phyloP scores from a whole-genome alignment of 2,113 vertebrate genomes.

The Semnornis frantzii region DNA sequence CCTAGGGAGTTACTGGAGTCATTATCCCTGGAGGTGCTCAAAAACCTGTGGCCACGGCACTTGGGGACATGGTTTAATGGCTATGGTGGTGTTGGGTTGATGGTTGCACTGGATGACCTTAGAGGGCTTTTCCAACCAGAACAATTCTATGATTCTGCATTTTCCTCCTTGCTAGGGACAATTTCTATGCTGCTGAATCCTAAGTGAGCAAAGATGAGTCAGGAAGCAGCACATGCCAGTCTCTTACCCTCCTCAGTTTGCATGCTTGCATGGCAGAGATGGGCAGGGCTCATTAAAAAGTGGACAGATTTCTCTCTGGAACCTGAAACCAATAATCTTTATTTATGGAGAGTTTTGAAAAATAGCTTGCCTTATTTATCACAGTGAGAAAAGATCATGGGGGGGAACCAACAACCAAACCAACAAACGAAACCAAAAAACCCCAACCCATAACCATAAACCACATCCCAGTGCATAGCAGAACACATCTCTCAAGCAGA shows the following conservation, averaged over 20 bases:
- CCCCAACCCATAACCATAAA: constrained; percentile 3
- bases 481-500: constrained; percentile 36
- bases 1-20: too few relatives aligned
- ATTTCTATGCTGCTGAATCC: constrained; percentile 40
- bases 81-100: too few relatives aligned
- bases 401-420: too few relatives aligned
- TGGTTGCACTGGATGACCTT: too few relatives aligned
- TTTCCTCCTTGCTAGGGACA: constrained; percentile 13
- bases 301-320: constrained; percentile 25
- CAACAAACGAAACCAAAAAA: not conserved
- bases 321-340: constrained; percentile 18
- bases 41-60: too few relatives aligned
- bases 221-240: not conserved
- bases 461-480: constrained; percentile 8
- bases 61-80: too few relatives aligned
- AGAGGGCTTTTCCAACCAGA: too few relatives aligned
- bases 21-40: too few relatives aligned
- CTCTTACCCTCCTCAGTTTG: not conserved
- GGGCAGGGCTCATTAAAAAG: constrained; percentile 13
- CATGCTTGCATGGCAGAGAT: not conserved
- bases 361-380: constrained; percentile 47
- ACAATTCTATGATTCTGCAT: not conserved
- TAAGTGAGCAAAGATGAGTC: constrained; percentile 28
- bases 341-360: constrained; percentile 45
- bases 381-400: not conserved